A percentile compares a stretch with the other conserved stretches of the same genome.
Conservation (phyloP, 92 coral and sea anemone genomes). For the Blastomussa wellsi region DNA sequence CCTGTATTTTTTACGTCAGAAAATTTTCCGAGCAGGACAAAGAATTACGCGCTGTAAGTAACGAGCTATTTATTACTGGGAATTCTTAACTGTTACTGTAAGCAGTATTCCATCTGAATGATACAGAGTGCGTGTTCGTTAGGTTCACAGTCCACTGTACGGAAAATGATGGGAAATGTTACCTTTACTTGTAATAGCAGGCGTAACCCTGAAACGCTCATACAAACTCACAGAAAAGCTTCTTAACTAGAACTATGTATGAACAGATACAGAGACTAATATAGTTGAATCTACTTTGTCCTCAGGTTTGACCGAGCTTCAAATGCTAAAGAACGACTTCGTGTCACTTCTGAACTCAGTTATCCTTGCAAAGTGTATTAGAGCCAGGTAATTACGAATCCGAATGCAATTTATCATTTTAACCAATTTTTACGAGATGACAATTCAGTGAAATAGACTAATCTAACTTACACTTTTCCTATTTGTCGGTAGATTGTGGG, state of each 20-base stretch:
- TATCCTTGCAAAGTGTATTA: slow-evolving; percentile 82
- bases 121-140: too few relatives aligned
- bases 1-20: slow-evolving; percentile 48
- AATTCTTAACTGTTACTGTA: too few relatives aligned
- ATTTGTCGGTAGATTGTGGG: slow-evolving; percentile 82
- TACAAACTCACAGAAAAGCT: too few relatives aligned
- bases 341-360: slow-evolving; percentile 82
- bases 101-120: too few relatives aligned
- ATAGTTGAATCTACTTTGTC: not conserved
- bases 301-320: slow-evolving; percentile 86
- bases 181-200: too few relatives aligned
- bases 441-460: not conserved
- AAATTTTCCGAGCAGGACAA: slow-evolving; percentile 98
- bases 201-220: too few relatives aligned
- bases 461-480: not conserved
- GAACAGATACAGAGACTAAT: too few relatives aligned
- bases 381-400: slow-evolving; percentile 68
- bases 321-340: slow-evolving; percentile 71
- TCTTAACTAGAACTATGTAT: too few relatives aligned
- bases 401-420: not conserved
- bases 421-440: not conserved
- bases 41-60: slow-evolving; percentile 94
- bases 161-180: too few relatives aligned
- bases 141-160: too few relatives aligned
- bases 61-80: not conserved